Evolutionary conservation across 2,888 invertebrate genomes (phyloP), one percentile per base, ranked within the genome.

Genomic region (Chaetoderma sp.): DNA sequence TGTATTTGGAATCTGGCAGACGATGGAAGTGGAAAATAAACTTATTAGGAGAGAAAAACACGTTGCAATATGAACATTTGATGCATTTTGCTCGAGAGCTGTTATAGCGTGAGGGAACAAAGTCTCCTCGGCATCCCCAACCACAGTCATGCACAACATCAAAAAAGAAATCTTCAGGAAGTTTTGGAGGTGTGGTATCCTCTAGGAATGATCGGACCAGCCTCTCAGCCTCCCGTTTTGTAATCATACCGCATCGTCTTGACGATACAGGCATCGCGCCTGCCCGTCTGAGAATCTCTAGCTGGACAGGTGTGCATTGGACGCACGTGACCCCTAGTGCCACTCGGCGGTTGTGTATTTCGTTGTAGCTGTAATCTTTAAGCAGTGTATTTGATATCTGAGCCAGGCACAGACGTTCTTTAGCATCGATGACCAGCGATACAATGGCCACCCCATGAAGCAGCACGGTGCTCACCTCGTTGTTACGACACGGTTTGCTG

Each of bases 1-100:
- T 91, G 88, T 96, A 98, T 81, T 79, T 81, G 32, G 76, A 70
- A 2, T 78, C 79, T 1, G 81, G 75, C 8, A 93, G 90, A 25
- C 83, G 80, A 86, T 98, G 98, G 0, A 96, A 98, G 85, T 98
- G 98, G 86, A 98, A 98, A 79, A 98, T 98, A 88, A 98, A 98
- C 87, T 98, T 98, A 88, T 98, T 98, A 4, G 98, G 98, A 0
- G 97, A 98, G 88, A 97, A 98, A 88, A 95, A 98, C 49, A 96
- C 88, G n/a, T 94, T 94, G 81, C 98, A 98, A 83, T 92, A 93
- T 16, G 91, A 89, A 87, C 98, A 98, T 85, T 96, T 95, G 80
- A 98, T 97, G 88, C 98, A 98, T 87, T 98, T 98, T 0, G 98
- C 98, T 44, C 97, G 89, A 0, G 96, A 96, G 68, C 88, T 85